These are phyloP conservation scores for Corbicula japonica DNA, from an alignment of 2,888 invertebrate genomes.

Conservation along the genomic window DNA sequence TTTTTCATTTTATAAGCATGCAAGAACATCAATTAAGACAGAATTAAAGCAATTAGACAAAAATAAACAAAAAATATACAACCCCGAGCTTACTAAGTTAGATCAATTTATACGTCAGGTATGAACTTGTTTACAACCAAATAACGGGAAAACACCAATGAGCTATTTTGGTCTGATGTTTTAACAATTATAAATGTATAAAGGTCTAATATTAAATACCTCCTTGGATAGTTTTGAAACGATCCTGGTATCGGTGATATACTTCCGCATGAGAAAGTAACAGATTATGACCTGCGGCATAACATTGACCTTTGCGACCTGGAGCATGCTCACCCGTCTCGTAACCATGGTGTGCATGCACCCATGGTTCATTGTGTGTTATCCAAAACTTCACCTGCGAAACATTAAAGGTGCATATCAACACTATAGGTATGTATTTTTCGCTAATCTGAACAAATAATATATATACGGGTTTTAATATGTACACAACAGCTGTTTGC, in stretches of 20 bases:
- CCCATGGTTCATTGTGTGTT: constrained; percentile 92
- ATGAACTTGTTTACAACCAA: too few species aligned
- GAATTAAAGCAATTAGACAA: too few species aligned
- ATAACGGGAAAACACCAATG: too few species aligned
- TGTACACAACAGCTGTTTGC: background rate
- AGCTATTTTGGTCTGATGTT: too few species aligned
- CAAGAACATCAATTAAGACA: too few species aligned
- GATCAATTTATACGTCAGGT: too few species aligned
- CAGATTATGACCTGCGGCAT: constrained; percentile 90
- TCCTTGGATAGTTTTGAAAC: constrained; percentile 65
- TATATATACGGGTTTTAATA: background rate
- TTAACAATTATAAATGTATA: too few species aligned
- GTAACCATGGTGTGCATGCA: constrained; percentile 76
- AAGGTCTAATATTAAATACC: constrained; percentile 72
- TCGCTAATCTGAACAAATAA: background rate
- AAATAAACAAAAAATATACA: too few species aligned
- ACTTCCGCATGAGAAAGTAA: constrained; percentile 90
- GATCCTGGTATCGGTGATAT: constrained; percentile 87
- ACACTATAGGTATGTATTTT: too few species aligned
- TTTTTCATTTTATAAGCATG: too few species aligned
- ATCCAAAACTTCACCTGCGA: constrained; percentile 90
- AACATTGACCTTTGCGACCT: constrained; percentile 52
- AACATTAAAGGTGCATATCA: too few species aligned
- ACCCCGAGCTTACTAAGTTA: too few species aligned
- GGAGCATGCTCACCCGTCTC: constrained; percentile 74